Evolutionary conservation across 2,888 invertebrate genomes (phyloP), one percentile per base, ranked within the genome.

Genomic region (Caradrina kadenii): DNA sequence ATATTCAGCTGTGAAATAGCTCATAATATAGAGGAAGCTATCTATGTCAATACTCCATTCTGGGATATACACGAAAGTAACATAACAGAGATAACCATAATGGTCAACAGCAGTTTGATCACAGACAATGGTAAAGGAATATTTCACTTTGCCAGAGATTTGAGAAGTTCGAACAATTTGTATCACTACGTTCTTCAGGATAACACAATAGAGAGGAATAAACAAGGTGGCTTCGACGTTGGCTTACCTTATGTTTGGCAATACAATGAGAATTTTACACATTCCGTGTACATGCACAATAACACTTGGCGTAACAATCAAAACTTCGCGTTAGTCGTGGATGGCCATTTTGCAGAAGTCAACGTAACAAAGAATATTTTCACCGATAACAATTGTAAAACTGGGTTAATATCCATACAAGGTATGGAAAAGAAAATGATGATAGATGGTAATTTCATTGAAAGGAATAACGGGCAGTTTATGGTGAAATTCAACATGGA

Each of bases 371-470:
- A 97, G 66, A 99, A 99, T 90, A 94, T 97, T 8, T 99, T 99
- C 88, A 97, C 97, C 1, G 97, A 98, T 69, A 99, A 99, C 88
- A 94, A 95, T 48, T 99, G 99, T 86, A 97, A 97, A 83, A 96
- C 95, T 17, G 98, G 99, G 0, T 92, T 99, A 42, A 96, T 99
- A 17, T 96, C 97, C 0, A 96, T 99, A 35, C 96, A 97, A 72
- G 99, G 99, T 11, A 99, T 99, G 99, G 99, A 99, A 91, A 99
- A 99, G 93, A 98, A 98, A 85, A 96, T 99, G 93, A 96, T 97
- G 70, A 97, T 99, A 69, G 97, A 97, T 85, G 96, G 97, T 54
- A 99, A 99, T 91, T 94, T 96, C 61, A 97, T 99, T 72, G 96
- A 97, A 81, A 96, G 96, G 65, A 99, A 99, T 89, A 97, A 96